Evolutionary conservation across 1,140 invertebrate genomes (phyloP).

Genomic region (Meteorus sp.): DNA sequence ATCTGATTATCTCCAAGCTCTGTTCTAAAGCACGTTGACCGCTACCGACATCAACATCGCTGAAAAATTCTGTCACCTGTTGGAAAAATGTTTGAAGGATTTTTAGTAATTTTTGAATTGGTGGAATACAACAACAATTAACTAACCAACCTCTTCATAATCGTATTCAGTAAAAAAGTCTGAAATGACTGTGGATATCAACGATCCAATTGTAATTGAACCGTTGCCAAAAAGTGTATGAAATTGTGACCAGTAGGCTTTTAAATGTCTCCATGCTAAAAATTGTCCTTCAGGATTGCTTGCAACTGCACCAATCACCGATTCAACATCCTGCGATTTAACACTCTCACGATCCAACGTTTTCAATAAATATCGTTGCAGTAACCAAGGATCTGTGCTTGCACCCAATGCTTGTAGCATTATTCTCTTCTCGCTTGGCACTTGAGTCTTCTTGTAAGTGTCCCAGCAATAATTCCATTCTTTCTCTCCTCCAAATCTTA

Average conservation of each 20-base stretch:
- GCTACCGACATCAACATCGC: constrained; percentile 68
- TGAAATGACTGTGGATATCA: constrained; percentile 71
- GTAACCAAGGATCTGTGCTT: constrained; percentile 71
- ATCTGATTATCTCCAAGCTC: constrained; percentile 74
- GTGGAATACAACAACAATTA: not conserved
- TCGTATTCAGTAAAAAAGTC: constrained; percentile 74
- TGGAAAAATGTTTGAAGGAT: constrained; percentile 30
- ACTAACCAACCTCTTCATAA: constrained; percentile 66
- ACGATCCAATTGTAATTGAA: constrained; percentile 68
- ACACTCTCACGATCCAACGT: constrained; percentile 69
- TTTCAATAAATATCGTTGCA: constrained; percentile 70
- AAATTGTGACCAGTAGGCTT: constrained; percentile 72
- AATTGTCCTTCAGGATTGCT: constrained; percentile 72
- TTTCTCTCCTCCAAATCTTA: constrained; percentile 66
- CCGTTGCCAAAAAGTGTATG: constrained; percentile 68
- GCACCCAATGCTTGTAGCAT: constrained; percentile 72
- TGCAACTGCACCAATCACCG: constrained; percentile 69
- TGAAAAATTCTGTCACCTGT: constrained; percentile 72
- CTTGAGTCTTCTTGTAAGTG: constrained; percentile 67
- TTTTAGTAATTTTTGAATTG: not conserved
- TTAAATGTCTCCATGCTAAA: constrained; percentile 77
- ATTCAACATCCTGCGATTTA: constrained; percentile 70
- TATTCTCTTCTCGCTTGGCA: constrained; percentile 69
- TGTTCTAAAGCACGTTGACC: constrained; percentile 70
- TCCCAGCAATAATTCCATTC: constrained; percentile 80